Base-by-base conservation (phyloP, 2,888 invertebrate genomes). In the Lottia gigantea region DNA sequence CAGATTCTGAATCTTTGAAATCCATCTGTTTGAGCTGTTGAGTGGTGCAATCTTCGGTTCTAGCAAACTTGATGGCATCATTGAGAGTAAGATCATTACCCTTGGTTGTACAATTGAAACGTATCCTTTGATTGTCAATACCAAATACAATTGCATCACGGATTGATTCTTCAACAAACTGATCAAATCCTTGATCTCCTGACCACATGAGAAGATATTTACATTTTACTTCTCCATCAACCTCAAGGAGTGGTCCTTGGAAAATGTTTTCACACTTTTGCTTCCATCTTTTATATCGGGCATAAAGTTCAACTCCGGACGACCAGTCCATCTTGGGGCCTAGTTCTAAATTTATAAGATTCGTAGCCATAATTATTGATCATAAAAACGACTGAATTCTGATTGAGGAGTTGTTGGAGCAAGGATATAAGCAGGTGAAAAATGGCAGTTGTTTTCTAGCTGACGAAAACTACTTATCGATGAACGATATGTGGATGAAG, bases 191-290 rank as follows among this genome's bases (percentile, higher is more conserved):
- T 6, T 19, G 49, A 1, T 49, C 49, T n/a, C 49, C 49, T 49
- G 49, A 49, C 49, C 49, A 49, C 16, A 49, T 49, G 16, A 49
- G 49, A n/a, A 49, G 49, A 49, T 49, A 49, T 49, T 49, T 49
- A 49, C 49, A 49, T 49, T 49, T 49, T 49, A 49, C 49, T n/a
- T 49, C 49, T 49, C 12, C 49, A 49, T 49, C 49, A n/a, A 49
- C 16, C 16, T 49, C 49, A n/a, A n/a, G 7, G 49, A 49, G 49
- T n/a, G 49, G 49, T 4, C 49, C 49, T 49, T 49, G 16, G 49
- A 49, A 49, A 49, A 49, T 49, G 16, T 16, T 49, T 49, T 49
- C 49, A 49, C 49, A 49, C 1, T 49, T 49, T 19, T 49, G 49
- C 49, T 49, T 49, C 49, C 49, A 49, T 49, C 16, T n/a, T 49